Evolutionary conservation across 1,140 invertebrate species (phyloP), one percentile per base, ranked within the genome.

Genomic region (Tenebrio molitor): DNA sequence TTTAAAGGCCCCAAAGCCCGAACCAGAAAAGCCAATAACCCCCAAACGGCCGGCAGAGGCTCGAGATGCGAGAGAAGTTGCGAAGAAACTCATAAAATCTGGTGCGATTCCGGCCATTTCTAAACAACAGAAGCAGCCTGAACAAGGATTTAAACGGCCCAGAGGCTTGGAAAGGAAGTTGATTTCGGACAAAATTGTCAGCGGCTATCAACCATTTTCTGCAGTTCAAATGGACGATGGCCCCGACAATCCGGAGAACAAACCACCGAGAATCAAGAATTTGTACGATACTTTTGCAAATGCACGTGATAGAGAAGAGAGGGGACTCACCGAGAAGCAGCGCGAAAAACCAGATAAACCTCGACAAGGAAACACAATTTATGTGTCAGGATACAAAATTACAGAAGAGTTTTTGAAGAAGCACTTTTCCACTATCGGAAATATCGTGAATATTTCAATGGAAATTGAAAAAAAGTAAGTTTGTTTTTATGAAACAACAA

Each of bases 11-110:
- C 95, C 95, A 0, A 94, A 95, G 83, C 92, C 91, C 67, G 95
- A 97, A 84, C 91, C 92, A 7, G 95, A 96, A 79, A 91, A 95
- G 72, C 92, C 92, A 4, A 85, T 91, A 58, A 82, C 90, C 10
- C 88, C 90, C 0, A 95, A 95, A 83, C 86, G 93, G 33, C 92
- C 92, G 1, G 91, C 93, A 4, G 94, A 96, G 84, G 94, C 94
- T 0, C 89, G 95, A 69, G 95, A 98, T 89, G 96, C 97, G 4
- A 90, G 95, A 65, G 96, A 98, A 87, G 93, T 97, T 36, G 96
- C 96, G 0, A 95, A 96, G 71, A 98, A 98, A 82, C 84, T 99
- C 8, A 91, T 98, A 0, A 97, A 97, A 83, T 96, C 95, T 73
- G 97, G 97, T 14, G 95, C 95, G 19, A 96, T 97, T 80, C 89